A percentile compares a stretch with the other conserved stretches of the same genome.
phyloP scores from a whole-genome alignment of 1,140 invertebrate genomes.

The Aphidius gifuensis region DNA sequence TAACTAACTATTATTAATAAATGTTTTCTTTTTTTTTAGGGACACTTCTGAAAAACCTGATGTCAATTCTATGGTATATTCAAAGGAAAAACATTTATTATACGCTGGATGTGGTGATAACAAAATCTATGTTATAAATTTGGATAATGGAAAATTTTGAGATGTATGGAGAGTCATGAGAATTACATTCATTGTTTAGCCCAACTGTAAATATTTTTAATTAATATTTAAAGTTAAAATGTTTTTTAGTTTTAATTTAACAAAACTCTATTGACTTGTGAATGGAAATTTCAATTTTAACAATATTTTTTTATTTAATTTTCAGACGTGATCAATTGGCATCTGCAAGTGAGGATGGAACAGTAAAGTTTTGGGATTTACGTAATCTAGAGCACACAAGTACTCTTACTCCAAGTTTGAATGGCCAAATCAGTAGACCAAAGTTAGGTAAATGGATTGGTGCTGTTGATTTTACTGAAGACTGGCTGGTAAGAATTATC shows the following conservation, averaged over 20 bases:
- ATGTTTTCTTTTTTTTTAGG: slow-evolving; percentile 46
- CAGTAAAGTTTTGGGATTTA: slow-evolving; percentile 79
- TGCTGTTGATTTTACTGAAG: slow-evolving; percentile 72
- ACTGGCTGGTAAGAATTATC: slow-evolving; percentile 73
- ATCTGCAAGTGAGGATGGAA: slow-evolving; percentile 82
- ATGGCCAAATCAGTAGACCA: slow-evolving; percentile 66
- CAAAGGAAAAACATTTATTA: slow-evolving; percentile 60
- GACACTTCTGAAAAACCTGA: slow-evolving; percentile 72
- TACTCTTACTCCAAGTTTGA: slow-evolving; percentile 67
- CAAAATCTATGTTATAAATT: slow-evolving; percentile 72
- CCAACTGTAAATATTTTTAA: slow-evolving; percentile 57
- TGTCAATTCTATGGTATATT: slow-evolving; percentile 70
- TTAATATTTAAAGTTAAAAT: no score
- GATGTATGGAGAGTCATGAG: slow-evolving; percentile 68
- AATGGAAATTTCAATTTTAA: no score
- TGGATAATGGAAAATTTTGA: slow-evolving; percentile 73
- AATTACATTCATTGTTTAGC: slow-evolving; percentile 78
- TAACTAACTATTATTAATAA: slow-evolving; percentile 19
- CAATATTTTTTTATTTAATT: slow-evolving; percentile 18
- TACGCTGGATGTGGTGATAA: slow-evolving; percentile 84
- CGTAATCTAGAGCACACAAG: slow-evolving; percentile 62
- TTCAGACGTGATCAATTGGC: slow-evolving; percentile 64
- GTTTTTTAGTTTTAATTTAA: neutral
- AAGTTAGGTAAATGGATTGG: slow-evolving; percentile 87
- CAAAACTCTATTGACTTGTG: no score